Conservation (phyloP, 2,113 vertebrate genomes). For the Cyanistes caeruleus region DNA sequence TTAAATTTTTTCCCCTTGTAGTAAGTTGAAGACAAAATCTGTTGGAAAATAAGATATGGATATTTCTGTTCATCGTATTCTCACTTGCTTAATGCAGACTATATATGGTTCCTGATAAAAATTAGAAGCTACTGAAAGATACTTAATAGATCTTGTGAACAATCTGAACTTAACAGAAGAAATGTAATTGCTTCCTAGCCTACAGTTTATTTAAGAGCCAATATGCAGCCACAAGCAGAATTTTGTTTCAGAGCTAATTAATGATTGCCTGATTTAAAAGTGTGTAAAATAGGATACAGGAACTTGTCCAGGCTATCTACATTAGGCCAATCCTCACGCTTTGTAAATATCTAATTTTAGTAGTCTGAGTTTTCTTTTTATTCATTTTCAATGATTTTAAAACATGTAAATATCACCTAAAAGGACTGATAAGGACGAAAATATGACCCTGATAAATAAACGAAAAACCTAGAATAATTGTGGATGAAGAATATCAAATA, state of each 20-base stretch:
- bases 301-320: background rate
- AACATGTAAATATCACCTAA: background rate
- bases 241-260: background rate
- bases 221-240: background rate
- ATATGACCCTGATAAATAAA: background rate
- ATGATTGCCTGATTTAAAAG: background rate
- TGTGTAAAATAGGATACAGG: background rate
- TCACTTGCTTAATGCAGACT: background rate
- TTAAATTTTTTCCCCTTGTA: background rate
- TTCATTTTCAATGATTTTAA: background rate
- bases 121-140: background rate
- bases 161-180: background rate
- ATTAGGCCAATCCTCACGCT: background rate
- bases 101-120: background rate
- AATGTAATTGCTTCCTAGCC: background rate
- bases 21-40: background rate
- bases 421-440: background rate
- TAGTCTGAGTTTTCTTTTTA: background rate
- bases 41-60: background rate
- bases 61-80: background rate
- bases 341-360: background rate
- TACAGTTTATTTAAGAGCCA: background rate
- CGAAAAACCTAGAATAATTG: rapidly evolving
- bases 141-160: background rate
- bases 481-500: background rate